phyloP scores from a whole-genome alignment of 2,888 invertebrate species.

The Machimus rusticus region DNA sequence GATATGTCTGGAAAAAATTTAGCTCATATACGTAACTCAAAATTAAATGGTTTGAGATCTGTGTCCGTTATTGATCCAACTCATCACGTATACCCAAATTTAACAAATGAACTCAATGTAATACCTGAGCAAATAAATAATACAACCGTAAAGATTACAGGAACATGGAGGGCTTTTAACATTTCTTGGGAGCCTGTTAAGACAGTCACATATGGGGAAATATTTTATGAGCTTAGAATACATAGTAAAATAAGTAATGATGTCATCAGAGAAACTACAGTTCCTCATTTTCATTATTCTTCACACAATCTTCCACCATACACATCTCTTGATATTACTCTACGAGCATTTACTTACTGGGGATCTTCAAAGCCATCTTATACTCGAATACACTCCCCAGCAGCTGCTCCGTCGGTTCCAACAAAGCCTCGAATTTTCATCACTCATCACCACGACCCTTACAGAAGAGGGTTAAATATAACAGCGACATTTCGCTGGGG shows the following conservation, averaged over 20 bases:
- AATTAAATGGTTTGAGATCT: conserved; percentile 71
- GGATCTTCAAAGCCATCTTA: conserved; percentile 73
- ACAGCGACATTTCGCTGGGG: conserved; percentile 83
- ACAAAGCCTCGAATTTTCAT: conserved; percentile 77
- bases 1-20: conserved; percentile 79
- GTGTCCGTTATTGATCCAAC: conserved; percentile 78
- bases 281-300: conserved; percentile 65
- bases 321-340: conserved; percentile 73
- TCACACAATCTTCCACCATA: conserved; percentile 71
- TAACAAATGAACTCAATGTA: conserved; percentile 66
- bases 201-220: conserved; percentile 79
- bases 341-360: conserved; percentile 87
- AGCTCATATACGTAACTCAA: conserved; percentile 71
- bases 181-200: conserved; percentile 81
- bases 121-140: conserved; percentile 76
- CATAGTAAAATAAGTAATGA: conserved; percentile 35
- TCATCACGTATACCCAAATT: conserved; percentile 61
- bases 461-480: conserved; percentile 55
- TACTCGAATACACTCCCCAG: conserved; percentile 75
- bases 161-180: conserved; percentile 82
- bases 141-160: conserved; percentile 73
- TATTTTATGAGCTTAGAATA: conserved; percentile 83
- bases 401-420: conserved; percentile 81
- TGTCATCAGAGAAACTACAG: conserved; percentile 59
- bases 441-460: conserved; percentile 63